phyloP scores from a whole-genome alignment of 2,113 vertebrate species.

The Euleptes europaea region DNA sequence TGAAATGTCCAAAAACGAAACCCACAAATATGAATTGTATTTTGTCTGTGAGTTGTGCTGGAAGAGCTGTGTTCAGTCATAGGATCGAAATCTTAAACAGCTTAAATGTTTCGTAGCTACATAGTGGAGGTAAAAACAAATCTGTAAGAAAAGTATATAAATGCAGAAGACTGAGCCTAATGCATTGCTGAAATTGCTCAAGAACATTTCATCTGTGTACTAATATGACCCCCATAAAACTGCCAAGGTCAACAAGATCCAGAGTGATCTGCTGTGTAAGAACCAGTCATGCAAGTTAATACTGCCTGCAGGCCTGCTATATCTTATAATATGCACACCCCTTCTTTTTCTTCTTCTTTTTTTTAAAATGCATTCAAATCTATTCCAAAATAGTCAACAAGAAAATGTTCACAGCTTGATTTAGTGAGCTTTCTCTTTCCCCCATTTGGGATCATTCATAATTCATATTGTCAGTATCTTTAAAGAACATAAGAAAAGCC shows the following conservation, averaged over 20 bases:
- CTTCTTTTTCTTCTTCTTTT: background rate
- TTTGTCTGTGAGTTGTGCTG: background rate
- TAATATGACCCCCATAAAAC: constrained; percentile 22
- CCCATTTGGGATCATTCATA: constrained; percentile 24
- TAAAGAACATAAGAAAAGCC: too few relatives aligned
- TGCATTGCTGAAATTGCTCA: constrained; percentile 44
- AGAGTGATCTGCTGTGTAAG: constrained; percentile 33
- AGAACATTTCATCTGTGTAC: constrained; percentile 49
- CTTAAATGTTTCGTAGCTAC: background rate
- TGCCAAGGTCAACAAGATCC: constrained; percentile 52
- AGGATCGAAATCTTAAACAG: background rate
- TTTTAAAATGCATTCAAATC: constrained; percentile 42
- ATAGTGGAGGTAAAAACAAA: background rate
- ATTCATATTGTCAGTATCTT: constrained; percentile 25
- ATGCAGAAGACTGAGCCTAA: constrained; percentile 1
- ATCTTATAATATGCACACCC: constrained; percentile 51
- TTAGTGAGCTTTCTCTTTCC: constrained; percentile 34
- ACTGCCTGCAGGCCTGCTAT: constrained; percentile 57
- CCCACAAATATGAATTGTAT: background rate
- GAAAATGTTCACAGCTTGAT: constrained; percentile 20
- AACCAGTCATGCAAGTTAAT: constrained; percentile 66
- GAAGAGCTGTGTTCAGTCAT: background rate
- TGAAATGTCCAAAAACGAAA: constrained; percentile 7
- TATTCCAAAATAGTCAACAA: constrained; percentile 10
- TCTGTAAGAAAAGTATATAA: background rate